These are phyloP conservation scores for Aurelia aurita complex sp. Pacific DNA, from an alignment of 30 jellyfish, hydroid and myxozoan genomes.

Conservation along the genomic window DNA sequence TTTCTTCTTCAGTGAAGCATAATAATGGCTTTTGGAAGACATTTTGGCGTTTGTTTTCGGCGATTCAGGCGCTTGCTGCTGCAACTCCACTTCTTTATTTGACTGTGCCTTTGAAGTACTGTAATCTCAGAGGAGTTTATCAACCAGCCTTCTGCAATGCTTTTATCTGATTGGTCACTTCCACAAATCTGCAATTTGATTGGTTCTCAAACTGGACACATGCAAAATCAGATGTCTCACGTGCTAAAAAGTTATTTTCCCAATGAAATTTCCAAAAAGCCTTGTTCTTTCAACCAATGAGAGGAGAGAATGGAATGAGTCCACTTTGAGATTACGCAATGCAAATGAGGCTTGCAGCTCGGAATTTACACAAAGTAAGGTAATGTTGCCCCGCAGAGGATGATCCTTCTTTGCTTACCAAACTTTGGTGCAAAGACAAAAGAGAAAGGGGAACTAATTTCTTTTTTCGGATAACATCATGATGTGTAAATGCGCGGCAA, in stretches of 20 bases:
- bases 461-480: no score
- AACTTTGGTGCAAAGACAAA: no score
- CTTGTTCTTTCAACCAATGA: constrained; percentile 37
- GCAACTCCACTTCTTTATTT: not conserved
- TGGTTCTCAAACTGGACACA: constrained; percentile 25
- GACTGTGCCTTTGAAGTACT: not conserved
- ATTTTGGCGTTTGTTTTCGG: not conserved
- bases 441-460: no score
- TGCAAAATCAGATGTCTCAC: constrained; percentile 34
- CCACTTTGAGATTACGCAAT: constrained; percentile 62
- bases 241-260: constrained; percentile 48
- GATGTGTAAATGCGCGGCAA: no score
- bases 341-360: no score
- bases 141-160: constrained; percentile 19
- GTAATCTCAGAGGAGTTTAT: constrained; percentile 15
- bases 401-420: no score
- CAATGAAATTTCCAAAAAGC: constrained; percentile 2
- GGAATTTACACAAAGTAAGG: no score
- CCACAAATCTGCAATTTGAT: not conserved
- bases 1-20: constrained; percentile 24
- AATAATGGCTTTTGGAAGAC: constrained; percentile 6
- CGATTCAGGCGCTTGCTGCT: no score
- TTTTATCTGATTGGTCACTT: not conserved
- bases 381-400: no score
- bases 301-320: not conserved